These are phyloP conservation scores for Rhincodon typus DNA, from an alignment of 2,797 vertebrate genomes.

Conservation along the genomic window DNA sequence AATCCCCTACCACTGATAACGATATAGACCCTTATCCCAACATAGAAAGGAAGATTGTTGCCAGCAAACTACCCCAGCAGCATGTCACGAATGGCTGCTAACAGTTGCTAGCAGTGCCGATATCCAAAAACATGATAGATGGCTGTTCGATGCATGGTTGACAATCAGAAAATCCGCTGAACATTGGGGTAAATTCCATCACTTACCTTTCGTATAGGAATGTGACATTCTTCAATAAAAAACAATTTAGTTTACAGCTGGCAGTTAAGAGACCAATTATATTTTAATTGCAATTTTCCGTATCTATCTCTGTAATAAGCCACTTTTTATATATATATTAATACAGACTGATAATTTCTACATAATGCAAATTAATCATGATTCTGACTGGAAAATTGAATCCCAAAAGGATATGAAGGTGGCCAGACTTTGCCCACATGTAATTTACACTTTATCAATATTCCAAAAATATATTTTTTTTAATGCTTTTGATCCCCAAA, in stretches of 20 bases:
- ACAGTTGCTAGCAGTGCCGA: no score
- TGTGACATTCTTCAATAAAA: neutral
- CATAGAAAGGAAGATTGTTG: no score
- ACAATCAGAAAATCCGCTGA: neutral
- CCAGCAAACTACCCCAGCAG: no score
- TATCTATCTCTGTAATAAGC: neutral
- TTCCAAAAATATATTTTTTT: neutral
- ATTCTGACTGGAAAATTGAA: neutral
- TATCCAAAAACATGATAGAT: no score
- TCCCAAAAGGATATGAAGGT: neutral
- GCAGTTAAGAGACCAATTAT: neutral
- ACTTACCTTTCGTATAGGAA: no score
- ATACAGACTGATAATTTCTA: neutral
- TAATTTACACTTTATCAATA: neutral
- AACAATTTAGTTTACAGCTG: neutral
- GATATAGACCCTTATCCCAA: no score
- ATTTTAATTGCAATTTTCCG: neutral
- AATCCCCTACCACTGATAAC: no score
- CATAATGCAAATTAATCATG: neutral
- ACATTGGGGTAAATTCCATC: neutral
- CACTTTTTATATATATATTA: neutral
- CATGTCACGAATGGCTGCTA: no score
- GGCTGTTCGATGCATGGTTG: neutral
- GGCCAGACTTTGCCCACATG: neutral
- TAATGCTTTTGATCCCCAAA: neutral